Evolutionary conservation across 2,113 vertebrate species (phyloP).

Genomic region (Indicator indicator): DNA sequence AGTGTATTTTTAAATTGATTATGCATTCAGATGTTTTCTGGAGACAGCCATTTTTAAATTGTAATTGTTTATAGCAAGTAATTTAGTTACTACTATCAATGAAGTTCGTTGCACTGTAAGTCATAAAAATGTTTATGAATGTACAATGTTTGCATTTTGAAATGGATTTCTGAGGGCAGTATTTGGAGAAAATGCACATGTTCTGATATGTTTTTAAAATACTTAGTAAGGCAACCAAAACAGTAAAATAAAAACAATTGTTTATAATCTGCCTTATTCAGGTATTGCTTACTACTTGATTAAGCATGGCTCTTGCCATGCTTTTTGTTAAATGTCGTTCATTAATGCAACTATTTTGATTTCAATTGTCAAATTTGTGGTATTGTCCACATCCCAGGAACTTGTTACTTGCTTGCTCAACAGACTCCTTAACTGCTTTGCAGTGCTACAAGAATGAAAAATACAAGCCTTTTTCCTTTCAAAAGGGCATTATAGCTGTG

Average conservation of each 20-base stretch:
- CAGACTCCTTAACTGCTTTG: neutral
- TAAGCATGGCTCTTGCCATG: neutral
- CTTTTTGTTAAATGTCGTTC: neutral
- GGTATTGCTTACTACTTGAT: rapidly evolving
- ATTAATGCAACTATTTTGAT: neutral
- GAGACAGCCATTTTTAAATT: neutral
- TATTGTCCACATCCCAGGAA: neutral
- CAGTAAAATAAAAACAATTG: neutral
- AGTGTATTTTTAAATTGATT: neutral
- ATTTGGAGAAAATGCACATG: neutral
- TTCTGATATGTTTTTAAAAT: neutral
- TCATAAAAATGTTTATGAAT: neutral
- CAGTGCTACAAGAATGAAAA: neutral
- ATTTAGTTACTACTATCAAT: neutral
- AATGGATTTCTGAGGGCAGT: neutral
- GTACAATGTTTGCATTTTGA: neutral
- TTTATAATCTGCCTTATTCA: neutral
- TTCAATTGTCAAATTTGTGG: neutral
- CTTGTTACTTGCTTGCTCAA: neutral
- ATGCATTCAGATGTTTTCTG: neutral
- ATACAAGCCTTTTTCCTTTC: neutral
- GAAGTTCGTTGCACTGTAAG: neutral
- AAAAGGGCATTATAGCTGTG: rapidly evolving
- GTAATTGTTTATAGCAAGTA: neutral
- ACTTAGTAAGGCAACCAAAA: neutral